Evolutionary conservation across 2,888 invertebrate species (phyloP), one percentile per base, ranked within the genome.

Genomic region (Phlogophora meticulosa): DNA sequence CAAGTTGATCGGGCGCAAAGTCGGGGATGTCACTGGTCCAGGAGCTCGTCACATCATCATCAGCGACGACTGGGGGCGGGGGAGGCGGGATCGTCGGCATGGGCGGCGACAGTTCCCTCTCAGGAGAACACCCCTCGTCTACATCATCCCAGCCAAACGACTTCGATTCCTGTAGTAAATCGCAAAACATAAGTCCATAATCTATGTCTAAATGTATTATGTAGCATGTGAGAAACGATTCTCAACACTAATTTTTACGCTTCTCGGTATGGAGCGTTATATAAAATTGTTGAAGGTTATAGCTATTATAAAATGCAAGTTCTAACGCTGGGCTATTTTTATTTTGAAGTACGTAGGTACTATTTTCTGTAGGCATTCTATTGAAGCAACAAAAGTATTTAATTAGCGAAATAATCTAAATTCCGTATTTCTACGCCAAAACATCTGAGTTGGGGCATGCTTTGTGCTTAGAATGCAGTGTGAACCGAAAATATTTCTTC

Each of bases 61-160:
- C 94, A 40, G 90, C 87, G 15, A 89, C 86, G 13, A 93, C 89
- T 1, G 98, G 98, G 4, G 97, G 97, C 48, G 97, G 97, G 1
- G 98, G 98, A 3, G 98, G 97, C 9, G 98, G 98, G 76, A 97
- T 96, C 45, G 96, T 96, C 10, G 98, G 98, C 98, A 98, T 98
- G 0, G 98, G 98, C 0, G 97, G 97, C 24, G 97, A 97, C 2
- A 94, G 89, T 73, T 96, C 96, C 20, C 93, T 86, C 51, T 92
- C 92, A 0, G 92, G 89, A 15, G 91, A 90, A 64, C 85, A 84
- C 15, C 92, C 86, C 11, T 91, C 91, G 1, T 71, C 66, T 7
- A 20, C 46, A 10, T 87, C 83, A 38, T 92, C 93, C 95, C 95
- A 95, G 67, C 84, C 87, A 43, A 91, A 85, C 0, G 87, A 81